These are phyloP conservation scores for Rhinolophus ferrumequinum DNA, from an alignment of 2,113 vertebrate genomes.

Conservation along the genomic window DNA sequence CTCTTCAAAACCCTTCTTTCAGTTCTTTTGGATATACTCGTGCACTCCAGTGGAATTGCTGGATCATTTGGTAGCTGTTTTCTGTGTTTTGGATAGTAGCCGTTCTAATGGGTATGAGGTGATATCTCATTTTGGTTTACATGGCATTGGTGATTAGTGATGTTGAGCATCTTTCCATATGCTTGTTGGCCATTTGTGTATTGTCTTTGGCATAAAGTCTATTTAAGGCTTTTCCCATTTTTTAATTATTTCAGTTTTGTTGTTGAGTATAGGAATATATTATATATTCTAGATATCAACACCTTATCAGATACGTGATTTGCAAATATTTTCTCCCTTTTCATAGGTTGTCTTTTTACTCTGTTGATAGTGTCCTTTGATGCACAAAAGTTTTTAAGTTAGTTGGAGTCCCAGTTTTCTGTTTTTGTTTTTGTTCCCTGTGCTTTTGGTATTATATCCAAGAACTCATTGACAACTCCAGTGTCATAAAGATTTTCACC, in stretches of 20 bases:
- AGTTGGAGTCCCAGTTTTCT: neutral
- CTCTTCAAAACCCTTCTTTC: neutral
- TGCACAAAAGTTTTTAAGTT: neutral
- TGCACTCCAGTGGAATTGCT: neutral
- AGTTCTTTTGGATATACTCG: neutral
- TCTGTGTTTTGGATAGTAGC: neutral
- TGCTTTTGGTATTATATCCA: neutral
- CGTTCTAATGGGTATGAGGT: neutral
- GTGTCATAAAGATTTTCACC: neutral
- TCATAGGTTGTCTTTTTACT: neutral
- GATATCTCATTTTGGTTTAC: neutral
- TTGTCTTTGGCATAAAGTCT: neutral
- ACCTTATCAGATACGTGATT: neutral
- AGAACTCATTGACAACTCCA: neutral
- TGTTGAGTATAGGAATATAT: neutral
- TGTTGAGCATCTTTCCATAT: neutral
- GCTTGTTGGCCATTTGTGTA: neutral
- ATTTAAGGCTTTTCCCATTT: neutral
- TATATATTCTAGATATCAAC: neutral
- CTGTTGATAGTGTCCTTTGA: neutral
- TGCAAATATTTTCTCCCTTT: slow-evolving; percentile 16
- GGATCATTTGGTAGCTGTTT: neutral
- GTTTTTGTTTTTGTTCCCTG: neutral
- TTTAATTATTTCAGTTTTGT: neutral
- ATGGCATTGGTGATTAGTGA: neutral